Evolutionary conservation across 1,140 invertebrate genomes (phyloP).

Genomic region (Drosophila rufa): DNA sequence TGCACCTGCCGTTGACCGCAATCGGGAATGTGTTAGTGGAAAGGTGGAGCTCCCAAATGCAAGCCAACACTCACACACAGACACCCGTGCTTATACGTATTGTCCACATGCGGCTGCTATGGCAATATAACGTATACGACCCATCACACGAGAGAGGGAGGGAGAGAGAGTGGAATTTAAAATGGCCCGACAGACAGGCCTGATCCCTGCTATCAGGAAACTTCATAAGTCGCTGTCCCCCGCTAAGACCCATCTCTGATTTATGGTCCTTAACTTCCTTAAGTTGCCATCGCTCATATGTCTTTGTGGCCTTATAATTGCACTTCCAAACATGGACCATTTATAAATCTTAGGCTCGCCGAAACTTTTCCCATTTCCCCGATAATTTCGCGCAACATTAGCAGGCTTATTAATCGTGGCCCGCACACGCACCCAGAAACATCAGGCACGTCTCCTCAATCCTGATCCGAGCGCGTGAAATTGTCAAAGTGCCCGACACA

Average conservation of each 20-base stretch:
- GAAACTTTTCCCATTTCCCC: slow-evolving; percentile 76
- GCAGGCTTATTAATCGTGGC: slow-evolving; percentile 75
- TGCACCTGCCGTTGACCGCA: slow-evolving; percentile 56
- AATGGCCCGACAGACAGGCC: slow-evolving; percentile 16
- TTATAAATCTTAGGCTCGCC: slow-evolving; percentile 67
- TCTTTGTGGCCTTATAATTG: slow-evolving; percentile 51
- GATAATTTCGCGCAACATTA: slow-evolving; percentile 79
- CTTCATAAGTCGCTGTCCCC: slow-evolving; percentile 38
- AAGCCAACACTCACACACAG: slow-evolving; percentile 3
- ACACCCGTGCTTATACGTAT: slow-evolving; percentile 27
- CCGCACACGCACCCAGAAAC: slow-evolving; percentile 17
- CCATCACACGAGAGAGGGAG: slow-evolving; percentile 16
- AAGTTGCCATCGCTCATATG: slow-evolving; percentile 58
- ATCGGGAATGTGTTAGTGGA: slow-evolving; percentile 27
- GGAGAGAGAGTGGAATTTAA: slow-evolving; percentile 9
- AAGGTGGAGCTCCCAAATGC: slow-evolving; percentile 20
- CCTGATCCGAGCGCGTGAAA: slow-evolving; percentile 46
- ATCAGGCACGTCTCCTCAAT: slow-evolving; percentile 42
- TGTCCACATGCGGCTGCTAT: slow-evolving; percentile 29
- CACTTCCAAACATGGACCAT: slow-evolving; percentile 55
- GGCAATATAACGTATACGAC: slow-evolving; percentile 62
- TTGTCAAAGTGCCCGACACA: slow-evolving; percentile 53
- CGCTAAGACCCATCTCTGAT: slow-evolving; percentile 52
- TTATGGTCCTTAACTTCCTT: slow-evolving; percentile 64
- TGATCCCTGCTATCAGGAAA: slow-evolving; percentile 39